Evolutionary conservation across 2,113 vertebrate species (phyloP), one percentile per base, ranked within the genome.

Genomic region (Erpornis zantholeuca): DNA sequence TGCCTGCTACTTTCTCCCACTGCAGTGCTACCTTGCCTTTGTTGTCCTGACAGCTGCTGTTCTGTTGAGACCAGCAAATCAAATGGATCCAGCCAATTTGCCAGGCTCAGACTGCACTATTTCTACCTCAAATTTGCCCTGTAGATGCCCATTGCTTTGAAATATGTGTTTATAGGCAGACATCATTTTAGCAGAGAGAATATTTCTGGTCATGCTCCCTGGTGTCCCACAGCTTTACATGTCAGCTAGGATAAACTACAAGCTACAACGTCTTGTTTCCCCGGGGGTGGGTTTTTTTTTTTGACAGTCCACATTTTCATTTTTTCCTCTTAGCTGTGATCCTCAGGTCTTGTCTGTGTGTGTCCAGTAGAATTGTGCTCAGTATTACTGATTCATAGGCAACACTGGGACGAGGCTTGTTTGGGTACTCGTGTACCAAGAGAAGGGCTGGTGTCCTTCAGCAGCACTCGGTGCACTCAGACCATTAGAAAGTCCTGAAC

Each of bases 381-480:
- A 17, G 63, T 47, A 12, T 38, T 15, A 63, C 16, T 71, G 35
- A 78, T 69, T 35, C 5, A 3, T 29, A 59, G 20, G 10, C 35
- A 66, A 4, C 25, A 7, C 38, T 84, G 42, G 8, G 15, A 66
- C 59, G 52, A 79, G 44, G 6, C 28, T 88, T 17, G 4, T 83
- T 82, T 49, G 15, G 7, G 25, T 73, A 21, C 6, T 50, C 0
- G 0, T 12, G 7, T 15, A 24, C 22, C 31, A 36, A 61, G 19
- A 73, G 53, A 83, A 77, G 17, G 12, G 7, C 18, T 50, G 60
- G 17, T 0, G 1, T 28, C 8, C 28, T 70, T 78, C 42, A 63
- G 35, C 36, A 83, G 10, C 0, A 0, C 15, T 40, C 68, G 69
- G 23, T n/a, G 7, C 4, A 40, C 27, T 25, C 31, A 72, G 17